Evolutionary conservation across 2,113 vertebrate genomes (phyloP).

Genomic region (Salvelinus namaycush): DNA sequence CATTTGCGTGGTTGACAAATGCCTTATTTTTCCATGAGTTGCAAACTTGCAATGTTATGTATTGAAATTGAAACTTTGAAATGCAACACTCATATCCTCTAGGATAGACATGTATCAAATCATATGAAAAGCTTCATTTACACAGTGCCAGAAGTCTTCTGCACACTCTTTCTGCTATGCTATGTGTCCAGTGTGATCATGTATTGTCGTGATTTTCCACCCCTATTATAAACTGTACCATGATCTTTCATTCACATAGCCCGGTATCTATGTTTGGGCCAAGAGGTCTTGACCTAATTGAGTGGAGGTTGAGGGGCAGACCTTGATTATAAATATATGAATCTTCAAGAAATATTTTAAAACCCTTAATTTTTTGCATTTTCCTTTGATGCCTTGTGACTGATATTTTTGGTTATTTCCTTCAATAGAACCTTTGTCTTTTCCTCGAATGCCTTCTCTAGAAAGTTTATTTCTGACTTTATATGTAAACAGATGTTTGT

Average conservation of each 20-base stretch:
- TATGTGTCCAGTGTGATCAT: constrained; percentile 58
- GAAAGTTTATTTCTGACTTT: background rate
- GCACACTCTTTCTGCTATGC: constrained; percentile 51
- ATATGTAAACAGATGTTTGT: constrained; percentile 6
- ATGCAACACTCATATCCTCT: constrained; percentile 71
- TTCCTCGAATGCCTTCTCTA: background rate
- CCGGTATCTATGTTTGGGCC: background rate
- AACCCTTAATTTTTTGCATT: background rate
- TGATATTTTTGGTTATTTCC: background rate
- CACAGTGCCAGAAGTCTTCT: constrained; percentile 43
- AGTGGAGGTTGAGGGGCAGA: background rate
- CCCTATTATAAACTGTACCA: constrained; percentile 39
- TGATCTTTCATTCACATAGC: background rate
- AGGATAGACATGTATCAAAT: constrained; percentile 73
- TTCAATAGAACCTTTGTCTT: background rate
- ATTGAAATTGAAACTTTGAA: constrained; percentile 33
- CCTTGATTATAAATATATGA: background rate
- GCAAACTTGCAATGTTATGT: constrained; percentile 5
- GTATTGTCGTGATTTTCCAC: constrained; percentile 53
- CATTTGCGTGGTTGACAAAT: too few species aligned
- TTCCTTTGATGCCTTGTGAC: background rate
- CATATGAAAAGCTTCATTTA: constrained; percentile 24
- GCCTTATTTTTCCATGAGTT: constrained; percentile 43
- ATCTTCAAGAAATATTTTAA: background rate
- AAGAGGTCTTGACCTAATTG: background rate